phyloP scores from a whole-genome alignment of 1,140 invertebrate genomes.

The Coelopa frigida region DNA sequence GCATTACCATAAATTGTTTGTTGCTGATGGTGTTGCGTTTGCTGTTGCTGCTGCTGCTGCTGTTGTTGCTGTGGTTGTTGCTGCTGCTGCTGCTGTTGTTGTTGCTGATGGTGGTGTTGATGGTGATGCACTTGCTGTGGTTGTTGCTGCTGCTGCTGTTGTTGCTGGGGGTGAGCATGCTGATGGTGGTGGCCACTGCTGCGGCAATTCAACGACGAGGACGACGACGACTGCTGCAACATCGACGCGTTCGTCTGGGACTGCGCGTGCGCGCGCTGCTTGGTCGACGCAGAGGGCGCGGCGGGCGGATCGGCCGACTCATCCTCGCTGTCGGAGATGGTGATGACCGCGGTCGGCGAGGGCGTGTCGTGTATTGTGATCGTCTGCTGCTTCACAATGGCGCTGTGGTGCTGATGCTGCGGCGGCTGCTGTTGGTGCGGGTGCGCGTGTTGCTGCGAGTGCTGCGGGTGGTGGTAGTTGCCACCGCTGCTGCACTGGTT shows the following conservation, averaged over 20 bases:
- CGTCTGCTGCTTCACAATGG: constrained; percentile 49
- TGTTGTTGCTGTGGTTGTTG: constrained; percentile 13
- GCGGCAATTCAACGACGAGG: constrained; percentile 22
- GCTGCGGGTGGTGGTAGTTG: constrained; percentile 14
- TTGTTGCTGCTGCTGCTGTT: constrained; percentile 18
- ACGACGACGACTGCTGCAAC: constrained; percentile 28
- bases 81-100: constrained; percentile 16
- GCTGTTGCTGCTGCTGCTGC: constrained; percentile 26
- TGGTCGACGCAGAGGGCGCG: constrained; percentile 38
- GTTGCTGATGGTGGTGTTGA: constrained; percentile 11
- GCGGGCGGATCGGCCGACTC: constrained; percentile 53
- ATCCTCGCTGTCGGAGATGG: constrained; percentile 93
- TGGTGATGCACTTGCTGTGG: constrained; percentile 15
- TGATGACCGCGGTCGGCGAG: constrained; percentile 89
- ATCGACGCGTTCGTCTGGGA: constrained; percentile 45
- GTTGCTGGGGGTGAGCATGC: constrained; percentile 10
- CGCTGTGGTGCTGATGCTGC: constrained; percentile 24
- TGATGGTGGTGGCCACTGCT: constrained; percentile 20
- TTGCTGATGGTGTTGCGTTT: constrained; percentile 20
- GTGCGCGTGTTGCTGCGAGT: constrained; percentile 7
- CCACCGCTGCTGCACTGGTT: constrained; percentile 11
- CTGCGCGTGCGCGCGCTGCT: constrained; percentile 44
- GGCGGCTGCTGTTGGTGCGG: constrained; percentile 4
- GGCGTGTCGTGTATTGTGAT: constrained; percentile 89
- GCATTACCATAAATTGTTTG: constrained; percentile 11